phyloP scores from a whole-genome alignment of 2,888 invertebrate species.

The Zygothrica quintamaculata region DNA sequence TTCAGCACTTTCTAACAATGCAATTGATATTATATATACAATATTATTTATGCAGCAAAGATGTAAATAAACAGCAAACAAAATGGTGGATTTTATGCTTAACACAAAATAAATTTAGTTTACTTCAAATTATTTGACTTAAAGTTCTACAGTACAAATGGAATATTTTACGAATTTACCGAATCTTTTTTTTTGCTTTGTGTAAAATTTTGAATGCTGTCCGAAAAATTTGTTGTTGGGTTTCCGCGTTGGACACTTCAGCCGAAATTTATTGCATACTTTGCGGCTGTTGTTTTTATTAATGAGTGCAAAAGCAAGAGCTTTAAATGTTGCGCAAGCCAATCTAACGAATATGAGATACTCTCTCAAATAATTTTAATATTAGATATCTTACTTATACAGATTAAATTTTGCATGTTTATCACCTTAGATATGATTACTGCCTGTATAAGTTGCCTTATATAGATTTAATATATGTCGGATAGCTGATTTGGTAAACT shows the following conservation, averaged over 20 bases:
- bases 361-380: background rate
- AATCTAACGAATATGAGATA: constrained; percentile 1
- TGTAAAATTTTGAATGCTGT: background rate
- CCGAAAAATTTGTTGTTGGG: constrained; percentile 37
- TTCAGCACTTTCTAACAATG: background rate
- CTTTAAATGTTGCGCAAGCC: background rate
- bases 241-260: too few relatives aligned
- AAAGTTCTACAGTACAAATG: too few relatives aligned
- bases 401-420: too few relatives aligned
- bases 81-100: background rate
- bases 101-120: background rate
- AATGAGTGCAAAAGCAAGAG: constrained; percentile 57
- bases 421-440: too few relatives aligned
- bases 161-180: background rate
- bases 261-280: constrained; percentile 71
- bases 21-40: background rate
- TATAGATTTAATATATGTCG: too few relatives aligned
- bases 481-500: too few relatives aligned
- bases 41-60: background rate
- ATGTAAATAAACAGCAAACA: too few relatives aligned
- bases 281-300: constrained; percentile 73
- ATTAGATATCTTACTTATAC: too few relatives aligned
- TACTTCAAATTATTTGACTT: too few relatives aligned
- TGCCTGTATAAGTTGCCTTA: too few relatives aligned
- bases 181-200: background rate